Conservation (phyloP, 2,888 invertebrate species). For the Lomographa bimaculata region DNA sequence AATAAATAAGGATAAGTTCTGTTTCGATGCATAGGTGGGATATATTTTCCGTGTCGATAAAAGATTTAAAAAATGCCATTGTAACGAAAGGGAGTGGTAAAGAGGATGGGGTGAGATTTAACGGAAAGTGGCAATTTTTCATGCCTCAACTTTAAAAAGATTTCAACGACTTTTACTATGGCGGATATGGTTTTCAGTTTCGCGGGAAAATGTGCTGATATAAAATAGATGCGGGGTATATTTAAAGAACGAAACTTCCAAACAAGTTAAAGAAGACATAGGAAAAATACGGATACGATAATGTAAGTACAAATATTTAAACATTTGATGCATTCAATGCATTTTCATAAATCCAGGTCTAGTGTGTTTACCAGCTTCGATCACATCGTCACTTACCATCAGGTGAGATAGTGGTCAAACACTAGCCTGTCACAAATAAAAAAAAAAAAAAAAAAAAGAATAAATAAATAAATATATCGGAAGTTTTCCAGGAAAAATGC, state of each 20-base stretch:
- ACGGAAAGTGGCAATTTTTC: slow-evolving; percentile 73
- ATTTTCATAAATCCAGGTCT: too few relatives aligned
- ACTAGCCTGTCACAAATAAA: too few relatives aligned
- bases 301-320: too few relatives aligned
- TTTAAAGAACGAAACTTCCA: background rate
- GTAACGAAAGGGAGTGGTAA: slow-evolving; percentile 39
- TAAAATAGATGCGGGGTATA: slow-evolving; percentile 18
- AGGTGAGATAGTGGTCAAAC: too few relatives aligned
- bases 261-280: too few relatives aligned
- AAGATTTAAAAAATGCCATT: slow-evolving; percentile 49
- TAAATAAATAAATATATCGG: too few relatives aligned
- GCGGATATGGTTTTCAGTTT: slow-evolving; percentile 14
- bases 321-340: too few relatives aligned
- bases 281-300: too few relatives aligned
- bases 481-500: too few relatives aligned
- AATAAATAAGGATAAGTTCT: background rate
- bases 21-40: slow-evolving; percentile 17
- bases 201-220: slow-evolving; percentile 9
- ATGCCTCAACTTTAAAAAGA: slow-evolving; percentile 33
- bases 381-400: too few relatives aligned
- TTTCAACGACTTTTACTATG: slow-evolving; percentile 22
- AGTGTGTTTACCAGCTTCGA: too few relatives aligned
- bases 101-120: slow-evolving; percentile 53
- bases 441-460: too few relatives aligned
- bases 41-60: slow-evolving; percentile 34